Base-by-base conservation (phyloP, 2,113 vertebrate species). In the Bufo bufo region DNA sequence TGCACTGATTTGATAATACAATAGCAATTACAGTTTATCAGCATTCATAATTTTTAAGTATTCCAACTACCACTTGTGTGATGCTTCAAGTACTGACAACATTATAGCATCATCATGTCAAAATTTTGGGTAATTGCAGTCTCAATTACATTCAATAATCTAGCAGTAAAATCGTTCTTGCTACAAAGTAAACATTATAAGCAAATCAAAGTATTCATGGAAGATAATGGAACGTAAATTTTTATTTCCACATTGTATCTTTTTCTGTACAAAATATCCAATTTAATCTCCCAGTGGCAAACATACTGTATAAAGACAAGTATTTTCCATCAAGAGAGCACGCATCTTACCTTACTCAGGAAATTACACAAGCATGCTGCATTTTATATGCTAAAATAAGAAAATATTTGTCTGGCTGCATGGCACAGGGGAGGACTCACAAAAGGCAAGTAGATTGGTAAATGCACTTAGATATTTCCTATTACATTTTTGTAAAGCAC, bases 321-420 rank as follows among this genome's bases (percentile, higher is more conserved):
- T 74, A 71, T 87, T 75, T 87, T 75, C 69, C 86, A 82, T 87
- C 82, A 82, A 58, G 19, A 75, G 56, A 56, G 52, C 33, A 33
- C 33, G 33, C 52, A 74, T 75, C 75, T 66, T 82, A 75, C 54
- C 33, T 17, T 59, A 87, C 43, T 61, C 54, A 59, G 79, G 43
- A 72, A 63, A 82, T 80, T 81, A 47, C 78, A 56, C 43, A 81
- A 23, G 45, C 45, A 74, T 12, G 69, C 13, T 58, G 17, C 43
- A 81, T 47, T 87, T 87, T 20, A 87, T 82, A 75, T 87, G 86
- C 79, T 82, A 82, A 87, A 75, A 52, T 0, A 58, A 16, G 17
- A 17, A 87, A 81, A 87, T 74, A 54, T 87, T 23, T 87, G 12
- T n/a, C 12, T 65, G 45, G 49, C 56, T 59, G 77, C 49, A 43